A percentile compares a stretch with the other conserved stretches of the same genome.
These are phyloP conservation scores for Pseudocheirus occidentalis DNA, from an alignment of 2,797 vertebrate species.

Conservation along the genomic window DNA sequence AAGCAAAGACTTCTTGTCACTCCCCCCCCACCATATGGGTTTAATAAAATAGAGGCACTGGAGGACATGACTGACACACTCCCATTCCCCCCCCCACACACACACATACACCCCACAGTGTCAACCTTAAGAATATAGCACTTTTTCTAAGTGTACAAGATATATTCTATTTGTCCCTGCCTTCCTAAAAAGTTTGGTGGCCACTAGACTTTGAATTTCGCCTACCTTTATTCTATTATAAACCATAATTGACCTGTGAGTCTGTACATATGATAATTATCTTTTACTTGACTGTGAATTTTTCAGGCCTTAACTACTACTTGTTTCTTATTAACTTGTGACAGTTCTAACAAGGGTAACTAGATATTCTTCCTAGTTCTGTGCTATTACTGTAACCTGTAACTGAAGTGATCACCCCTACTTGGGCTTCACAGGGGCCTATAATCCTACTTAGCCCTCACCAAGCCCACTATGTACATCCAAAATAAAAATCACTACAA, in stretches of 20 bases:
- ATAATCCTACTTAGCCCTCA: background rate
- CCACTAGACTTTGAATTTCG: background rate
- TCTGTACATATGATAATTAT: background rate
- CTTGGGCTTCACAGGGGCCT: background rate
- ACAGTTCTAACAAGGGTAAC: background rate
- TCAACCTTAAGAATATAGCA: background rate
- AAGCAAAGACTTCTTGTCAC: background rate
- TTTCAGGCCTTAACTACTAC: background rate
- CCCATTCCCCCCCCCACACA: no score
- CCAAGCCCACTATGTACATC: background rate
- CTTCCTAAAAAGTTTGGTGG: conserved; percentile 12
- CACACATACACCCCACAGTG: background rate
- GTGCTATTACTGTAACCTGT: background rate
- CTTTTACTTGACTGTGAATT: background rate
- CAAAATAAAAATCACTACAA: background rate
- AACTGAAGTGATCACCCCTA: background rate
- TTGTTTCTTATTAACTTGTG: background rate
- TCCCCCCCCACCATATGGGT: background rate
- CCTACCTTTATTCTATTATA: background rate
- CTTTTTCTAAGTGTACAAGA: background rate
- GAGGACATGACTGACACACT: background rate
- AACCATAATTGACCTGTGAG: background rate
- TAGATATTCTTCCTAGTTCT: background rate
- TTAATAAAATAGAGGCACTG: background rate
- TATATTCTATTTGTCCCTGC: background rate